Conservation (phyloP, 2,797 vertebrate genomes). For the Phataginus tricuspis region DNA sequence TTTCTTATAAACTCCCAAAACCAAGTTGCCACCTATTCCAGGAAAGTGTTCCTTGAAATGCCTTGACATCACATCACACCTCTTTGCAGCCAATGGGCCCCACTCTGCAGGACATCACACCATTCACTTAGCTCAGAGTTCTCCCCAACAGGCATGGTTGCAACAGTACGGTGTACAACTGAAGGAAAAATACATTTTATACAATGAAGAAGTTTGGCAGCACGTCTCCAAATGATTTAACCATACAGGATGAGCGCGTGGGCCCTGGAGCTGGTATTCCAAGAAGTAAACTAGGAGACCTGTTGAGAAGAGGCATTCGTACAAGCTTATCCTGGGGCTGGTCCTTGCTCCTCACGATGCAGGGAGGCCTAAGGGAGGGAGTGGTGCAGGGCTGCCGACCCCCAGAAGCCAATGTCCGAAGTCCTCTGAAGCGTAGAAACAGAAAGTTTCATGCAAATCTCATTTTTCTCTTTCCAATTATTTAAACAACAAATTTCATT, state of each 20-base stretch:
- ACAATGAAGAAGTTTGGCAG: not conserved
- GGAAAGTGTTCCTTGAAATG: slow-evolving; percentile 24
- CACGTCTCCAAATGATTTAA: not conserved
- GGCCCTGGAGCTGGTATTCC: not conserved
- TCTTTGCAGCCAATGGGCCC: not conserved
- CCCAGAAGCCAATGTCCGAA: not conserved
- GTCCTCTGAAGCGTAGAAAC: not conserved
- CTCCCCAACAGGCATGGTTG: not conserved
- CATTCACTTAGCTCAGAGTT: not conserved
- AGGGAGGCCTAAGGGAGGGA: too few relatives aligned
- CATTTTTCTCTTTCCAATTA: not conserved
- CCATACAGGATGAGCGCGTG: not conserved
- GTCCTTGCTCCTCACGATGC: not conserved
- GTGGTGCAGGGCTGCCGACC: not conserved
- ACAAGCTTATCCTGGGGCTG: not conserved
- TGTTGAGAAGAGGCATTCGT: not conserved
- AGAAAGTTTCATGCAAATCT: not conserved
- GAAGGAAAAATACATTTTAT: not conserved
- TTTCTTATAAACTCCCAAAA: slow-evolving; percentile 25
- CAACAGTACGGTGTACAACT: not conserved
- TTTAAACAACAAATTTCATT: slow-evolving; percentile 11
- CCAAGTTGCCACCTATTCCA: not conserved
- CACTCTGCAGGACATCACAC: not conserved
- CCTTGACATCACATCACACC: not conserved
- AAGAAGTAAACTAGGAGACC: not conserved